Evolutionary conservation across 2,797 vertebrate species (phyloP).

Genomic region (Carapus acus): DNA sequence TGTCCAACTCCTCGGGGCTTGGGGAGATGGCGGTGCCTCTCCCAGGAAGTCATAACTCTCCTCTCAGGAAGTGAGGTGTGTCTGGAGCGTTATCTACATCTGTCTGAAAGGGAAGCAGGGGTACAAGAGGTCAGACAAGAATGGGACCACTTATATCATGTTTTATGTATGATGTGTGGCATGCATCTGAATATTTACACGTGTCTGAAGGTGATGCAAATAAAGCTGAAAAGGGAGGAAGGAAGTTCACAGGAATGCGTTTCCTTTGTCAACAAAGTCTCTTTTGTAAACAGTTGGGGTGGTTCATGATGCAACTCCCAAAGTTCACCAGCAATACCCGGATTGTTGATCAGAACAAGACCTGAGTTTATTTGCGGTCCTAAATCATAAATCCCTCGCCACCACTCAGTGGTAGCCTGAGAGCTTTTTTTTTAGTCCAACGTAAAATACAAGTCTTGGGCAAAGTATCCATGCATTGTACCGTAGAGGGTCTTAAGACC

Average conservation of each 20-base stretch:
- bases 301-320: conserved; percentile 56
- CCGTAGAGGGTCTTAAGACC: conserved; percentile 3
- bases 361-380: conserved; percentile 26
- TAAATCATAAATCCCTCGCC: conserved; percentile 9
- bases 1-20: conserved; percentile 69
- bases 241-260: conserved; percentile 48
- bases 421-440: background rate
- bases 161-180: conserved; percentile 71
- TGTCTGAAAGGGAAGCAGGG: conserved; percentile 61
- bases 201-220: conserved; percentile 70
- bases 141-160: conserved; percentile 68
- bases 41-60: conserved; percentile 74
- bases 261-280: conserved; percentile 58
- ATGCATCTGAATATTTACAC: conserved; percentile 69
- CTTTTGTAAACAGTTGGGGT: conserved; percentile 44
- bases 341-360: conserved; percentile 22
- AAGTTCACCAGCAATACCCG: conserved; percentile 36
- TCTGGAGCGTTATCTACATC: conserved; percentile 68
- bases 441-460: conserved; percentile 1
- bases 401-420: background rate
- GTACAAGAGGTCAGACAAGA: conserved; percentile 70
- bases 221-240: conserved; percentile 35
- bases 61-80: conserved; percentile 73
- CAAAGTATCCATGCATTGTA: conserved; percentile 6
- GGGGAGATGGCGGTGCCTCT: conserved; percentile 58